Percentiles rank a stretch among this genome's conserved stretches.
phyloP scores from a whole-genome alignment of 2,113 vertebrate genomes.

The Lasiurus borealis region DNA sequence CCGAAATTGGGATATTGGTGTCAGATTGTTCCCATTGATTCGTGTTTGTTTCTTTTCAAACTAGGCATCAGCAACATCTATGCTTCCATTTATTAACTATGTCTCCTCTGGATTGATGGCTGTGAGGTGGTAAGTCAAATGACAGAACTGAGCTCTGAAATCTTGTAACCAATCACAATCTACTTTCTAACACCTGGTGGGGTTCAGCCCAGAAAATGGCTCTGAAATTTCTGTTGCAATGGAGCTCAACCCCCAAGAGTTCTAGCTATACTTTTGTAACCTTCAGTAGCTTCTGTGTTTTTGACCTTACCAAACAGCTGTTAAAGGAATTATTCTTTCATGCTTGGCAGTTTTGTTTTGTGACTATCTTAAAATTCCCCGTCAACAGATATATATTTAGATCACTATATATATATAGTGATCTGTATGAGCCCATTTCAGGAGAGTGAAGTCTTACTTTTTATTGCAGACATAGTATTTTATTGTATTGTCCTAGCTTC shows the following conservation, averaged over 20 bases:
- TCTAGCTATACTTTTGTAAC: slow-evolving; percentile 73
- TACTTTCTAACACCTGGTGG: not conserved
- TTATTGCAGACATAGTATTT: slow-evolving; percentile 82
- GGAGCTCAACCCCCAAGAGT: not conserved
- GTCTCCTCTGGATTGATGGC: not conserved
- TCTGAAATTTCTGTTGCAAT: slow-evolving; percentile 53
- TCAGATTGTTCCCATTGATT: slow-evolving; percentile 82
- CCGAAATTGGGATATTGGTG: slow-evolving; percentile 83
- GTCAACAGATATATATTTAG: slow-evolving; percentile 77
- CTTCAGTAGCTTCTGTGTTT: slow-evolving; percentile 80
- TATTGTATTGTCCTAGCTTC: slow-evolving; percentile 85
- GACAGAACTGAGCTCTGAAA: slow-evolving; percentile 13
- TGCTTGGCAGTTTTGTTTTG: slow-evolving; percentile 83
- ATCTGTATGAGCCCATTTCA: slow-evolving; percentile 83
- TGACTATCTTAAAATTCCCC: slow-evolving; percentile 82
- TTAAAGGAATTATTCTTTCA: slow-evolving; percentile 83
- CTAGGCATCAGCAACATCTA: slow-evolving; percentile 33
- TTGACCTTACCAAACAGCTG: slow-evolving; percentile 84
- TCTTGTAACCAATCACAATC: not conserved
- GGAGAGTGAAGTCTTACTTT: slow-evolving; percentile 82
- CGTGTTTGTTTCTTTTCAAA: slow-evolving; percentile 81
- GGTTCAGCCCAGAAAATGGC: not conserved
- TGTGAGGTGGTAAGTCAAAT: not conserved
- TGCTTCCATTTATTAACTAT: slow-evolving; percentile 45
- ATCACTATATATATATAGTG: slow-evolving; percentile 44